Percentiles rank a stretch among this genome's conserved stretches.
Conservation (phyloP, 2,888 invertebrate species). For the Heliconius aoede region DNA sequence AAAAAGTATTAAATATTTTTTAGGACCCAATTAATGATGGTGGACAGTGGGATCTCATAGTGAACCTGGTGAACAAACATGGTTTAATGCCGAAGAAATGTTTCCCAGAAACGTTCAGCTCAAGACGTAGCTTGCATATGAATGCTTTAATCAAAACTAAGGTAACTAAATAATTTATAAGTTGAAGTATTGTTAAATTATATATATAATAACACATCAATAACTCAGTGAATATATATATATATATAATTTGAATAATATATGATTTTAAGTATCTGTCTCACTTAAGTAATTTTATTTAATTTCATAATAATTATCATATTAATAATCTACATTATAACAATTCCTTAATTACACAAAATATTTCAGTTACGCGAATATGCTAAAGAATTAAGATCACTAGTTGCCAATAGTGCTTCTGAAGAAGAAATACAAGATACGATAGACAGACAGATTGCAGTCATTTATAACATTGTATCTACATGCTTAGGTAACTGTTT, state of each 20-base stretch:
- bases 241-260: too few species aligned
- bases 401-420: constrained; percentile 84
- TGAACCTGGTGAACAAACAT: constrained; percentile 93
- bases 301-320: too few species aligned
- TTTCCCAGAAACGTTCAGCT: constrained; percentile 92
- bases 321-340: too few species aligned
- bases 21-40: constrained; percentile 93
- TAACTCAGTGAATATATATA: too few species aligned
- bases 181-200: background rate
- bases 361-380: constrained; percentile 89
- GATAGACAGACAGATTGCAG: constrained; percentile 88
- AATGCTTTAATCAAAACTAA: constrained; percentile 92
- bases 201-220: background rate
- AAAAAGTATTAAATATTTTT: background rate
- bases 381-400: constrained; percentile 87
- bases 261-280: too few species aligned
- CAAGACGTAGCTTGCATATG: constrained; percentile 89
- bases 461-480: constrained; percentile 91
- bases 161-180: constrained; percentile 68
- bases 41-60: constrained; percentile 97
- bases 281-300: too few species aligned
- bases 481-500: constrained; percentile 88
- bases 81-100: constrained; percentile 95
- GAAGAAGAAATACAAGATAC: constrained; percentile 85
- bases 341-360: too few species aligned